Base-by-base conservation (phyloP, 2,888 invertebrate genomes). In the Agriopis marginaria region DNA sequence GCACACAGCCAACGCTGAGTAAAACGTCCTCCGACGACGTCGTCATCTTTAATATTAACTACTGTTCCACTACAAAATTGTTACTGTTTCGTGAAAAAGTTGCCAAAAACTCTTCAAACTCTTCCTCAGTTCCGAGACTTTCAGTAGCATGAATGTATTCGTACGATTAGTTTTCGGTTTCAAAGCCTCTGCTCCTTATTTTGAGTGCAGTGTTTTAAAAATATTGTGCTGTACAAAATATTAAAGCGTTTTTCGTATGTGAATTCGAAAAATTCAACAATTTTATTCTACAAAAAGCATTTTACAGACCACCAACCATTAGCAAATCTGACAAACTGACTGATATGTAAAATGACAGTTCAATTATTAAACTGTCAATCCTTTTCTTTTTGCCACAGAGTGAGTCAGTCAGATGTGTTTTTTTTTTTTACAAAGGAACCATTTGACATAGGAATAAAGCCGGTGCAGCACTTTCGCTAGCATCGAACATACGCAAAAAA, bases 11-110 rank as follows among this genome's bases (percentile, higher is more conserved):
- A 79, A 99, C 97, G 95, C 99, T 98, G 77, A 99, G 95, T 79
- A 99, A 95, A 67, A 99, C 99, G 93, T 99, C 99, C 94, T 99
- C 99, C 68, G 98, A 98, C 74, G 97, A 97, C 66, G 98, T 97
- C 77, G 97, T 97, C 97, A 97, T 97, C 77, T 78, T 86, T 68
- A 71, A 63, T 73, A 12, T 54, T 66, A 65, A 55, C 61, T 39
- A 44, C 32, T 63, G 60, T 47, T 61, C 44, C 58, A 51, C 54
- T 51, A 40, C 61, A 49, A 66, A 63, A 71, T 68, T 56, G 56
- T 56, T 51, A 49, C 50, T 42, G 47, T 75, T 66, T 73, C 68
- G 66, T 65, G 56, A 68, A 73, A 70, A 73, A 72, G 70, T 74
- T 73, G 77, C 75, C 79, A 73, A 73, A 79, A 81, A 79, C 76